Percentiles rank a stretch among this genome's conserved stretches.
These are phyloP conservation scores for Strigamia transsilvanica DNA, from an alignment of 2,888 invertebrate genomes.

Conservation along the genomic window DNA sequence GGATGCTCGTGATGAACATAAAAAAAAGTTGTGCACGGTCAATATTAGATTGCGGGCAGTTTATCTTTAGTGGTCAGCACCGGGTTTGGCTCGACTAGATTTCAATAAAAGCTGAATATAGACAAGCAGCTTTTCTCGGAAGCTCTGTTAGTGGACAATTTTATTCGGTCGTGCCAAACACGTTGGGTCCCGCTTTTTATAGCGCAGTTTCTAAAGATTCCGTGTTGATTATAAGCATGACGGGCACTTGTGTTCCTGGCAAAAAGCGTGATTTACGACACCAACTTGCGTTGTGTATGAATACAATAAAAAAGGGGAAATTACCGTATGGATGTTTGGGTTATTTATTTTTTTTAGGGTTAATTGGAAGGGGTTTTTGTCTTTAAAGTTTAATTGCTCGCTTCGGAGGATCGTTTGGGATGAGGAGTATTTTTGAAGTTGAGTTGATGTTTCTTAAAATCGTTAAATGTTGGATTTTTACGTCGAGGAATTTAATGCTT, in stretches of 20 bases:
- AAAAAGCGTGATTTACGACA: neutral
- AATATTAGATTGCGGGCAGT: slow-evolving; percentile 31
- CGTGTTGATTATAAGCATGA: slow-evolving; percentile 16
- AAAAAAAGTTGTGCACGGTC: slow-evolving; percentile 18
- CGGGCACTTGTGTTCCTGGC: neutral
- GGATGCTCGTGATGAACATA: neutral
- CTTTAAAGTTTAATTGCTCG: neutral
- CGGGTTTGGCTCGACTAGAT: slow-evolving; percentile 35
- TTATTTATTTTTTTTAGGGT: neutral
- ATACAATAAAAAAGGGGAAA: neutral
- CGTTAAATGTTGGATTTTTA: slow-evolving; percentile 24
- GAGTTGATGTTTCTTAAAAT: slow-evolving; percentile 32
- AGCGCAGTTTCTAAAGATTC: slow-evolving; percentile 19
- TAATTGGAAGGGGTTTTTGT: slow-evolving; percentile 16
- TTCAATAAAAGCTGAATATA: slow-evolving; percentile 26
- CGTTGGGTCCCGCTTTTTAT: neutral
- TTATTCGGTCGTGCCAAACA: slow-evolving; percentile 34
- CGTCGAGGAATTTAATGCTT: neutral
- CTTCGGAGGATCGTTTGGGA: neutral
- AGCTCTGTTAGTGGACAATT: slow-evolving; percentile 26
- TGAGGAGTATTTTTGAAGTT: neutral
- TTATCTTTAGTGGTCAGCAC: slow-evolving; percentile 38
- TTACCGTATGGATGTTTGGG: neutral
- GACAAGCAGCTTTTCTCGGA: slow-evolving; percentile 35
- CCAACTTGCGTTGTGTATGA: neutral